Conservation (phyloP, 53 echinoderm and acorn worm genomes). For the Pentamera pediparva region DNA sequence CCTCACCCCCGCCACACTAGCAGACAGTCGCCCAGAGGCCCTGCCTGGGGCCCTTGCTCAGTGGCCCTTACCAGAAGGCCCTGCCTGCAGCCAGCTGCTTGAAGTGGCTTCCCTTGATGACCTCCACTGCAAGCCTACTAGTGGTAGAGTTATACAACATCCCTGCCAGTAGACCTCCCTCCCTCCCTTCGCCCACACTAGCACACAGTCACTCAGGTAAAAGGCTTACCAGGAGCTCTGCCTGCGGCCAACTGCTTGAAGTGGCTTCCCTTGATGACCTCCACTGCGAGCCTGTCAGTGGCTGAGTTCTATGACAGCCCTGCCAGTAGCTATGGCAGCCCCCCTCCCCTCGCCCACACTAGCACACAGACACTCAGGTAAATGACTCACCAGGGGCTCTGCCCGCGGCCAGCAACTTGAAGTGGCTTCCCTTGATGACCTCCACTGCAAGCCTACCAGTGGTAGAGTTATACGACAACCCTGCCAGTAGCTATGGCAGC, state of each 20-base stretch:
- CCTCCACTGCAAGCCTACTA: conserved; percentile 78
- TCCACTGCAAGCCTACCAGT: conserved; percentile 78
- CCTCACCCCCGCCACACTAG: not conserved
- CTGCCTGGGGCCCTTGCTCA: not conserved
- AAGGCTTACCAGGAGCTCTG: too few species aligned
- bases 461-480: conserved; percentile 73
- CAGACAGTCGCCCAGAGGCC: not conserved
- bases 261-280: conserved; percentile 83
- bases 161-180: conserved; percentile 75
- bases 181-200: conserved; percentile 31
- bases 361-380: not conserved
- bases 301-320: conserved; percentile 74
- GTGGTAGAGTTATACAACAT: conserved; percentile 89
- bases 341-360: conserved; percentile 34
- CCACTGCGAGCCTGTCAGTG: conserved; percentile 79
- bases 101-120: conserved; percentile 97
- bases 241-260: conserved; percentile 77
- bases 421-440: conserved; percentile 82
- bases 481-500: conserved; percentile 79
- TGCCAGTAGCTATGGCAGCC: conserved; percentile 77
- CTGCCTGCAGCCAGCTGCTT: conserved; percentile 87
- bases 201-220: not conserved
- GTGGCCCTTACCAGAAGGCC: too few species aligned
- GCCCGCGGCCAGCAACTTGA: conserved; percentile 69
- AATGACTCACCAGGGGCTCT: not conserved